Evolutionary conservation across 2,888 invertebrate genomes (phyloP), one percentile per base, ranked within the genome.

Genomic region (Eupithecia exiguata): DNA sequence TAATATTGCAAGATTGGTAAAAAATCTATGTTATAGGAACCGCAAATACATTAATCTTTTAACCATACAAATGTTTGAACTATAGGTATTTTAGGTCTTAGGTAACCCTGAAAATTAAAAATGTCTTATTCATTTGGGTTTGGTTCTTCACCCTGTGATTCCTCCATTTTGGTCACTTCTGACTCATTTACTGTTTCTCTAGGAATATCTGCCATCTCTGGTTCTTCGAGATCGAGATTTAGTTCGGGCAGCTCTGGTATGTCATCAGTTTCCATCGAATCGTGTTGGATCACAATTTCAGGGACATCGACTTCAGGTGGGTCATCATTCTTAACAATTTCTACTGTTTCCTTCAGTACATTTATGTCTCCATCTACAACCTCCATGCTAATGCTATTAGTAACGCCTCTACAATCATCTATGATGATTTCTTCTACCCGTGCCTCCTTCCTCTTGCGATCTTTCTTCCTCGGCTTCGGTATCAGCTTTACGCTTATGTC

Each of bases 401-500:
- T 89, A 75, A 93, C 86, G 71, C 91, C 88, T 84, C 86, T 91
- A 82, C 85, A 84, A 58, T 89, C 89, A 80, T 89, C 87, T 77
- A 87, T 82, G 63, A 85, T 77, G 61, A 89, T 81, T 80, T 92
- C 91, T 74, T 92, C 89, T 68, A 90, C 83, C 68, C 90, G 87
- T 46, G 84, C 84, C 70, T 88, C 89, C 49, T 89, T 86, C 81
- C 86, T 89, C 80, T 91, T 93, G 79, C 87, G 93, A 68, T 94
- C 94, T 81, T 89, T 92, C 80, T 92, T 94, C 70, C 90, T 90
- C 68, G 92, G 88, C 75, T 96, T 96, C 80, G 97, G 96, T 89
- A 97, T 95, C 88, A 97, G 93, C 89, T 97, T 96, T 78, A 97
- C 96, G 89, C 96, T 96, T 85, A 97, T 96, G 88, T 97, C 97